Evolutionary conservation across 2,113 vertebrate genomes (phyloP).

Genomic region (Oncorhynchus tshawytscha): DNA sequence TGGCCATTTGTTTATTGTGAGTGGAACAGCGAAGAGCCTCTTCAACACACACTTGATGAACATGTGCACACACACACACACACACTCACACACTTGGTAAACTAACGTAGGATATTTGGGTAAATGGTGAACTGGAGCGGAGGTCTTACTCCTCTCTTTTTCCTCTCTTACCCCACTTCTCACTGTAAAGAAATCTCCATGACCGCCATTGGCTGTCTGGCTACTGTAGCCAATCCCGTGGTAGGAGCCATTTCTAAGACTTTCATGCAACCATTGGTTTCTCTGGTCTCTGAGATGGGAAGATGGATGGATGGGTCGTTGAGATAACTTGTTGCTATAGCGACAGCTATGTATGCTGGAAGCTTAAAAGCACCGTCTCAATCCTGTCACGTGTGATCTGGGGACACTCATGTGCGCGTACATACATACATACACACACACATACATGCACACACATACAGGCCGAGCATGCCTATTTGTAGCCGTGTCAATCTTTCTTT

Average conservation of each 20-base stretch:
- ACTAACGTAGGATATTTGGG: too few species aligned
- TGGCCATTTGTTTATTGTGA: conserved; percentile 25
- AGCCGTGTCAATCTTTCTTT: too few species aligned
- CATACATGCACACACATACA: not conserved
- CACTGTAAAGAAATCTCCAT: not conserved
- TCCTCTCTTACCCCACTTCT: not conserved
- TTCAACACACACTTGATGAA: conserved; percentile 3
- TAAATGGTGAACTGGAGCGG: too few species aligned
- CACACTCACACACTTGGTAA: not conserved
- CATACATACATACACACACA: not conserved
- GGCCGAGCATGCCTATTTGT: not conserved
- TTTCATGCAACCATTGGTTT: conserved; percentile 6
- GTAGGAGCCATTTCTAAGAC: not conserved
- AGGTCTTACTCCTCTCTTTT: not conserved
- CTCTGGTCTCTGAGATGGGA: conserved; percentile 33
- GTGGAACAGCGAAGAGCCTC: not conserved
- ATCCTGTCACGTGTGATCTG: conserved; percentile 18
- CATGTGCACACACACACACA: not conserved
- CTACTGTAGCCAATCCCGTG: not conserved
- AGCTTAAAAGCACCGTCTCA: conserved; percentile 25
- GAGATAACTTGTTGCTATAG: conserved; percentile 61
- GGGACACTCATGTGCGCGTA: not conserved
- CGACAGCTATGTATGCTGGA: conserved; percentile 43
- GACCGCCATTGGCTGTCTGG: not conserved
- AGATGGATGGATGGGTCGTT: not conserved